phyloP scores from a whole-genome alignment of 2,888 invertebrate genomes.

The Acholoe squamosa region DNA sequence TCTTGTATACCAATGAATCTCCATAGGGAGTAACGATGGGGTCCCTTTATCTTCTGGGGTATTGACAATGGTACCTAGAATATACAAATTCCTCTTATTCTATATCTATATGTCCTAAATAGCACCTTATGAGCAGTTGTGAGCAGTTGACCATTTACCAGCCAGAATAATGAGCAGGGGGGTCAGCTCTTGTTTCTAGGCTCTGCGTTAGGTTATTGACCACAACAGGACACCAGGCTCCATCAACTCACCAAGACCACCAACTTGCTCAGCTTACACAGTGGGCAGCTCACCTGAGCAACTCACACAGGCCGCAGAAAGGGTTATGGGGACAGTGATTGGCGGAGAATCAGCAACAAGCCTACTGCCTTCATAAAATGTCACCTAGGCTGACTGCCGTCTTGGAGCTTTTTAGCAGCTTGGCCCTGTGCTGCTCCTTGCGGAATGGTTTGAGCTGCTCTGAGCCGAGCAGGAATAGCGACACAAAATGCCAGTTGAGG shows the following conservation, averaged over 20 bases:
- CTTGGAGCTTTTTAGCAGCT: neutral
- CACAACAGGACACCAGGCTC: neutral
- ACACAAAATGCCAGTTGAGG: conserved; percentile 27
- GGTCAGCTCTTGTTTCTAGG: neutral
- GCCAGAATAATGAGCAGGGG: neutral
- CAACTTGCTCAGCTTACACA: neutral
- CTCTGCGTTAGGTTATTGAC: neutral
- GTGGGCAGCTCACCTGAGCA: neutral
- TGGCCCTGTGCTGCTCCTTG: neutral
- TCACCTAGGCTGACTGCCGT: neutral
- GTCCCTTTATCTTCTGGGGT: too few species aligned
- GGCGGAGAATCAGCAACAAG: neutral
- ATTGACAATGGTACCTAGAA: too few species aligned
- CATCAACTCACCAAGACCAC: neutral
- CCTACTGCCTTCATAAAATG: neutral
- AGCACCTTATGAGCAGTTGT: neutral
- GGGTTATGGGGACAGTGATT: neutral
- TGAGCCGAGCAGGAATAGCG: neutral
- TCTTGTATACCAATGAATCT: too few species aligned
- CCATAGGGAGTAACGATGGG: too few species aligned
- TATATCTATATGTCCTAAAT: too few species aligned
- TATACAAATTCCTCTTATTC: too few species aligned
- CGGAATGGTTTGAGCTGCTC: neutral
- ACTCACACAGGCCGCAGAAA: neutral
- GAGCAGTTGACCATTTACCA: neutral